phyloP scores from a whole-genome alignment of 2,888 invertebrate species.

The Tipula helvola region DNA sequence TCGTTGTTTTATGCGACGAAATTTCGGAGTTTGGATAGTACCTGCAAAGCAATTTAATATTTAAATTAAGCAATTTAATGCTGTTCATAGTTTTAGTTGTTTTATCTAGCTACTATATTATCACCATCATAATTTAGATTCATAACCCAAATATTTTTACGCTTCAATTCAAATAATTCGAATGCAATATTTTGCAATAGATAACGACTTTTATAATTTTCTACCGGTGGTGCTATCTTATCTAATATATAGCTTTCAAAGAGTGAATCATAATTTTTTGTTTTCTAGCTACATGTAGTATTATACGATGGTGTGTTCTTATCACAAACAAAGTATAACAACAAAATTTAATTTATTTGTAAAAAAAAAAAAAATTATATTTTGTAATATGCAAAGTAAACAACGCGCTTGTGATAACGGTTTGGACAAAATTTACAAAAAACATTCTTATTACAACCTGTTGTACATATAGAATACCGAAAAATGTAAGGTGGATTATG shows the following conservation, averaged over 20 bases:
- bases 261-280: background rate
- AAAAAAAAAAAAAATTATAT: background rate
- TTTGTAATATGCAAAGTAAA: background rate
- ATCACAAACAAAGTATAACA: background rate
- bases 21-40: too few species aligned
- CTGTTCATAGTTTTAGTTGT: too few species aligned
- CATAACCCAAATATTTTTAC: background rate
- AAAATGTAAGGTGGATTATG: background rate
- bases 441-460: background rate
- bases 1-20: too few species aligned
- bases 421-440: background rate
- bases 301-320: background rate
- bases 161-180: background rate
- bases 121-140: background rate
- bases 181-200: background rate
- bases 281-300: background rate
- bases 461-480: background rate
- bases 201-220: background rate
- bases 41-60: too few species aligned
- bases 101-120: too few species aligned
- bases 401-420: background rate
- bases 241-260: background rate
- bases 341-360: background rate
- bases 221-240: background rate
- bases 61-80: too few species aligned